phyloP scores from a whole-genome alignment of 1,140 invertebrate species.

The Batillaria attramentaria region DNA sequence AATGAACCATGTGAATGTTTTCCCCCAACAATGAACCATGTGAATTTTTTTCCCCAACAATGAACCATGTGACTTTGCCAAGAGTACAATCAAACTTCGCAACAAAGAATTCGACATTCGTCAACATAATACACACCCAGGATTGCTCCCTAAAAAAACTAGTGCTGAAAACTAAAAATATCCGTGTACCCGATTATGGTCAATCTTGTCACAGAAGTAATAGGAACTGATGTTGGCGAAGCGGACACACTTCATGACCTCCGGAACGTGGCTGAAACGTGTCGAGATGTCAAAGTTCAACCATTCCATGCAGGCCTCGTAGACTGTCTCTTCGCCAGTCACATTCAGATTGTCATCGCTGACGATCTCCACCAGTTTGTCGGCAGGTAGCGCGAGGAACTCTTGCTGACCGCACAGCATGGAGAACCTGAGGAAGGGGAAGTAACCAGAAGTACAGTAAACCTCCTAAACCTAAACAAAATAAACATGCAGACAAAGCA shows the following conservation, averaged over 20 bases:
- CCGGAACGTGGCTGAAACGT: constrained; percentile 48
- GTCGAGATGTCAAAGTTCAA: constrained; percentile 70
- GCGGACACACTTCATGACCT: constrained; percentile 75
- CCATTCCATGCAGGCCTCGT: constrained; percentile 75
- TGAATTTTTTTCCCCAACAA: too few species aligned
- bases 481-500: too few species aligned
- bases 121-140: too few species aligned
- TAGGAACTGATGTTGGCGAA: constrained; percentile 77
- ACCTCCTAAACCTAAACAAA: too few species aligned
- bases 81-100: too few species aligned
- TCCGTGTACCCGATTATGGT: constrained; percentile 55
- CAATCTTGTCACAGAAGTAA: constrained; percentile 77
- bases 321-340: constrained; percentile 75
- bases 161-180: too few species aligned
- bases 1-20: too few species aligned
- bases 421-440: constrained; percentile 60
- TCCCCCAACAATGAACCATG: too few species aligned
- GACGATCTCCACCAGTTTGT: constrained; percentile 74
- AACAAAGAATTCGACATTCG: too few species aligned
- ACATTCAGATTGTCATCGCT: constrained; percentile 75
- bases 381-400: constrained; percentile 65
- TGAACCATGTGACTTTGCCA: too few species aligned
- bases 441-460: too few species aligned
- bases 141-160: too few species aligned
- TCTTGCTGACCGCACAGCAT: constrained; percentile 64